Conservation (phyloP, 2,797 vertebrate species). For the Chiloscyllium punctatum region DNA sequence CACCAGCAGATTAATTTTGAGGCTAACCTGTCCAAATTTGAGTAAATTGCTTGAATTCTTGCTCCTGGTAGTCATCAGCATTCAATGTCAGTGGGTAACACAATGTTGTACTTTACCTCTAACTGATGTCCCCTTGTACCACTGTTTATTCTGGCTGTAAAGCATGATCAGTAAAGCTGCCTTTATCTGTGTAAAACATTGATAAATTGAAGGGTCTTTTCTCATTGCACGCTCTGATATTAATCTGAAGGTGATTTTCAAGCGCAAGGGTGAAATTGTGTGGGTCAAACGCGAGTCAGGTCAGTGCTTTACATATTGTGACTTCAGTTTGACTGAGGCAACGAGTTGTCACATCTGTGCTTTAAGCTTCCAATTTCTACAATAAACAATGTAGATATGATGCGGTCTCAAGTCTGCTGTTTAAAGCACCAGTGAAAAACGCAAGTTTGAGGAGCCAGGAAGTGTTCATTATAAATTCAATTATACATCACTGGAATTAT, state of each 20-base stretch:
- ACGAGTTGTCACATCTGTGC: not conserved
- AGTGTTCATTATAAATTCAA: not conserved
- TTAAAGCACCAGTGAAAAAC: not conserved
- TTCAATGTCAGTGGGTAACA: no score
- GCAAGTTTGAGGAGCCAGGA: not conserved
- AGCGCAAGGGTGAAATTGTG: not conserved
- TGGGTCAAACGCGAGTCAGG: not conserved
- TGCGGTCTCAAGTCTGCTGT: not conserved
- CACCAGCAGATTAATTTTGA: not conserved
- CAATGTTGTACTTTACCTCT: not conserved
- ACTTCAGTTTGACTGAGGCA: not conserved
- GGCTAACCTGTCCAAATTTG: not conserved
- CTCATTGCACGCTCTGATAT: not conserved
- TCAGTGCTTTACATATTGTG: no score
- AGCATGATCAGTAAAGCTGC: not conserved
- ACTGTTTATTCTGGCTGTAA: not conserved
- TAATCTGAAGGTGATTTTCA: not conserved
- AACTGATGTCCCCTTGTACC: not conserved
- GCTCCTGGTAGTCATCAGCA: not conserved
- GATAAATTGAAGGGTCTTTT: not conserved
- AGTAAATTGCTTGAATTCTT: not conserved
- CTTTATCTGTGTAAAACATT: not conserved
- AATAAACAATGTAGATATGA: not conserved
- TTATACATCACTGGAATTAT: not conserved
- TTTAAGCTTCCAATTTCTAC: not conserved